Percentiles rank a stretch among this genome's conserved stretches.
Evolutionary conservation across 2,797 vertebrate genomes (phyloP).

Genomic region (Gymnopithys bicolor): DNA sequence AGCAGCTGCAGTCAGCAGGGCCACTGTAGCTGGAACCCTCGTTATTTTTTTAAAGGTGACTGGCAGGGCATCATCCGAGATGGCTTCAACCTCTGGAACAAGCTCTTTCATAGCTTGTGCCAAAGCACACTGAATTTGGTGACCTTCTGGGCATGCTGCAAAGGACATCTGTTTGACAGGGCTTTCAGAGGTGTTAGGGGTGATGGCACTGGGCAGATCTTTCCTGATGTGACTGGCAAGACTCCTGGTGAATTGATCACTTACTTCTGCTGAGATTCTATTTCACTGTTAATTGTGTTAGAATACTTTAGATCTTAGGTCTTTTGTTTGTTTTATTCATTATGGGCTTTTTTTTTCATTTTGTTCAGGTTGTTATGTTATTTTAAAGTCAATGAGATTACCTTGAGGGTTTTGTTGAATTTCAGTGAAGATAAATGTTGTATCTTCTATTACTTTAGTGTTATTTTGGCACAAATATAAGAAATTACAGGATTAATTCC

Average conservation of each 20-base stretch:
- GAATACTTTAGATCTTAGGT: neutral
- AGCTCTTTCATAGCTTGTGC: neutral
- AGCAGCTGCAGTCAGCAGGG: neutral
- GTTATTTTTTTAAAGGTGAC: neutral
- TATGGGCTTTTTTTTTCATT: neutral
- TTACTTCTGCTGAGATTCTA: neutral
- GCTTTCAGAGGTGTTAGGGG: neutral
- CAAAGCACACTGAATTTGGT: neutral
- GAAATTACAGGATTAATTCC: neutral
- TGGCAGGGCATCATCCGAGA: neutral
- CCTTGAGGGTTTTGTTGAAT: neutral
- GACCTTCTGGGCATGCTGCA: neutral
- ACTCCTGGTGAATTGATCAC: neutral
- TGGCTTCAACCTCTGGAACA: neutral
- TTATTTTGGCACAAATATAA: neutral
- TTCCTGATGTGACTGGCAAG: neutral
- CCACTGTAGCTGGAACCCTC: neutral
- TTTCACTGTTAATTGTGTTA: neutral
- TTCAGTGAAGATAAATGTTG: neutral
- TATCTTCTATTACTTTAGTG: neutral
- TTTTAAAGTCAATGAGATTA: neutral
- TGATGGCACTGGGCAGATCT: neutral
- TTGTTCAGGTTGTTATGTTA: neutral
- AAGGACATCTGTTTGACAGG: neutral
- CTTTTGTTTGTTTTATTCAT: neutral